phyloP scores from a whole-genome alignment of 2,113 vertebrate genomes.

The Nipponia nippon region DNA sequence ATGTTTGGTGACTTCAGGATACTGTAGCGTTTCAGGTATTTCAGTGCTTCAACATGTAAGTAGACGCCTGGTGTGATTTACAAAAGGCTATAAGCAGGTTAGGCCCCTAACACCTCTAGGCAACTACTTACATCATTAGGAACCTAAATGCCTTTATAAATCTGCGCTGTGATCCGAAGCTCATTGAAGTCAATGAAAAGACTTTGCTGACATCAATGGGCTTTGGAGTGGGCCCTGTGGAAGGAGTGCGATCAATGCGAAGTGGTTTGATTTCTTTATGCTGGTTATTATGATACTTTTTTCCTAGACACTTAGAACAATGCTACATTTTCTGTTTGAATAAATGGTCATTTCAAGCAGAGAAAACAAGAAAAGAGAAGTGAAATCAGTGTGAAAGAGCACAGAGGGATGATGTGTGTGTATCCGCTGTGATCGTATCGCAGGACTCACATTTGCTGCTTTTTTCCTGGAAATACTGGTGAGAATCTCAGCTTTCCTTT shows the following conservation, averaged over 20 bases:
- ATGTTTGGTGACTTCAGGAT: not conserved
- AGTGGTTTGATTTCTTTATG: not conserved
- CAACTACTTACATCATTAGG: slow-evolving; percentile 30
- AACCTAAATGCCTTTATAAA: slow-evolving; percentile 32
- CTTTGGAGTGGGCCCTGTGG: slow-evolving; percentile 15
- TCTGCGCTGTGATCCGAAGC: slow-evolving; percentile 1
- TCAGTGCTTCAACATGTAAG: not conserved
- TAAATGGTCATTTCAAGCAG: not conserved
- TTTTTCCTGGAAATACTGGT: slow-evolving; percentile 16
- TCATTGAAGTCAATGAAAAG: slow-evolving; percentile 47
- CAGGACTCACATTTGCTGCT: not conserved
- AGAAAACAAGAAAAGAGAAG: not conserved
- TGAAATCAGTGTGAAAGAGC: not conserved
- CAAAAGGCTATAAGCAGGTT: slow-evolving; percentile 3
- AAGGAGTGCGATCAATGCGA: not conserved
- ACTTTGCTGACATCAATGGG: slow-evolving; percentile 36
- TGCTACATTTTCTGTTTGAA: not conserved
- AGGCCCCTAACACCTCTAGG: slow-evolving; percentile 36
- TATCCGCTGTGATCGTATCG: not conserved
- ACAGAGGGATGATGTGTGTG: fast-evolving
- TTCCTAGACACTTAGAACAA: not conserved
- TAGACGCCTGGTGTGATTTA: not conserved
- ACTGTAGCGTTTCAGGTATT: not conserved
- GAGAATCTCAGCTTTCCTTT: slow-evolving; percentile 5
- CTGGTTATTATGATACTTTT: not conserved